Evolutionary conservation across 2,797 vertebrate species (phyloP).

Genomic region (Gobionotothen gibberifrons): DNA sequence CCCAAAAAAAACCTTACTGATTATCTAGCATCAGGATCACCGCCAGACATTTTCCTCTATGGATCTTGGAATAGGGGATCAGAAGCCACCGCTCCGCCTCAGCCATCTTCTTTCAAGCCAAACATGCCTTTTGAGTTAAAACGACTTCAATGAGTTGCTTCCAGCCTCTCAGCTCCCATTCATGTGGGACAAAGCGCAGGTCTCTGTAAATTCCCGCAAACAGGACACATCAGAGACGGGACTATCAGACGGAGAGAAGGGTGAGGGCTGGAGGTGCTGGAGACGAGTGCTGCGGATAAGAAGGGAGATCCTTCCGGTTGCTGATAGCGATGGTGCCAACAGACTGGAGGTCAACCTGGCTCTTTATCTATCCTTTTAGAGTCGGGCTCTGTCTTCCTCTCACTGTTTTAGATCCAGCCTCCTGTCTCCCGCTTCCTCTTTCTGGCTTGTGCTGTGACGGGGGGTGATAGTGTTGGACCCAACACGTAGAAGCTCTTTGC

Average conservation of each 20-base stretch:
- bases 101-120: conserved; percentile 37
- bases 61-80: conserved; percentile 13
- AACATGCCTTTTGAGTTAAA: conserved; percentile 53
- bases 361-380: conserved; percentile 58
- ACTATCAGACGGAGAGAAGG: conserved; percentile 60
- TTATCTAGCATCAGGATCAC: conserved; percentile 56
- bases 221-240: conserved; percentile 70
- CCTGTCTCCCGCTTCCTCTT: conserved; percentile 15
- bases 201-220: conserved; percentile 61
- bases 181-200: conserved; percentile 69
- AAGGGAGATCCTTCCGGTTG: conserved; percentile 72
- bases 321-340: conserved; percentile 82
- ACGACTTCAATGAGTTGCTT: conserved; percentile 56
- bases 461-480: conserved; percentile 10
- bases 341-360: conserved; percentile 65
- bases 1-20: conserved; percentile 13
- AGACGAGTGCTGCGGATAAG: conserved; percentile 74
- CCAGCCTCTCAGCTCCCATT: conserved; percentile 44
- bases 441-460: conserved; percentile 32
- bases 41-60: conserved; percentile 29
- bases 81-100: conserved; percentile 17
- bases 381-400: conserved; percentile 43
- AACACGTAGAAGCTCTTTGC: conserved; percentile 8
- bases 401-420: conserved; percentile 1
- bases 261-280: conserved; percentile 63